These are phyloP conservation scores for Cataglyphis hispanica DNA, from an alignment of 1,140 invertebrate genomes.

Conservation along the genomic window DNA sequence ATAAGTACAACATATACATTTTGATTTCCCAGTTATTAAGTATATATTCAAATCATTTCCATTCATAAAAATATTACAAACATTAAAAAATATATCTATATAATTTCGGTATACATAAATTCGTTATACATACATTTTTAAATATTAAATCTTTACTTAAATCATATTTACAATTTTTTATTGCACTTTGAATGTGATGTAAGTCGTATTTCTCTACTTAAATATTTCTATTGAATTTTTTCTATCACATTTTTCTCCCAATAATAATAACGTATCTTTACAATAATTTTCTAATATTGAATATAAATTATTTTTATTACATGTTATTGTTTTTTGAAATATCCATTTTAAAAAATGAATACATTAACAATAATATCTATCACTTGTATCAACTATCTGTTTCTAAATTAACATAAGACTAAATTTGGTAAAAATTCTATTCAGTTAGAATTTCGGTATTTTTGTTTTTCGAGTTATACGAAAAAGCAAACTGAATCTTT, in stretches of 20 bases:
- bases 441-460: slow-evolving; percentile 22
- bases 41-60: slow-evolving; percentile 5
- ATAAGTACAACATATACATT: slow-evolving; percentile 22
- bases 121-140: slow-evolving; percentile 8
- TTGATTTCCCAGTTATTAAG: not conserved
- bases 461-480: slow-evolving; percentile 24
- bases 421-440: slow-evolving; percentile 29
- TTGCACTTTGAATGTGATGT: slow-evolving; percentile 42
- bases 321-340: not conserved
- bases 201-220: not conserved
- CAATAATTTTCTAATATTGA: not conserved
- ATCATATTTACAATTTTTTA: slow-evolving; percentile 51
- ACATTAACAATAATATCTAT: slow-evolving; percentile 3
- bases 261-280: not conserved
- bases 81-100: not conserved
- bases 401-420: slow-evolving; percentile 10
- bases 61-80: slow-evolving; percentile 8
- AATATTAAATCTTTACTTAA: slow-evolving; percentile 43
- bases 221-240: not conserved
- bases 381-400: not conserved
- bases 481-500: slow-evolving; percentile 11
- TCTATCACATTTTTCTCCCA: not conserved
- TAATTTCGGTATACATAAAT: not conserved
- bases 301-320: slow-evolving; percentile 17
- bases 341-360: slow-evolving; percentile 1